Base-by-base conservation (phyloP, 1,140 invertebrate genomes). In the Vanessa atalanta region DNA sequence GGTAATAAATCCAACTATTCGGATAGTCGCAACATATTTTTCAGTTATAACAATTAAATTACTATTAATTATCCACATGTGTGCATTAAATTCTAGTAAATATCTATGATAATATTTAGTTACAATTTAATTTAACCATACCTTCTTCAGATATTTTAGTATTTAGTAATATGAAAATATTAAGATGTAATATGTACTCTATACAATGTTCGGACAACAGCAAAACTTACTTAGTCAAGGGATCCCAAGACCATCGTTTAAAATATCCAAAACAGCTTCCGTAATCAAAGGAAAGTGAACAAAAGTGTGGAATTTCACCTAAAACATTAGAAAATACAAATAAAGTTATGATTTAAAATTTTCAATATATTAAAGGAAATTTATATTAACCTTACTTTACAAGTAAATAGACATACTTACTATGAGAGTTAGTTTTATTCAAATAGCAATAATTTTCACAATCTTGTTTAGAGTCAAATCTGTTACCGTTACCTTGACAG, bases 401-500 rank as follows among this genome's bases (percentile, higher is more conserved):
- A n/a, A 55, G 20, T 20, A 20, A 16, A 23, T 47, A 50, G 37
- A 64, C 0, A 65, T 67, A 83, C 74, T 75, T 75, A 86, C 86
- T 16, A 57, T 23, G 50, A 31, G 61, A 7, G 48, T 48, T 47
- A 14, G 77, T 76, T 12, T 61, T 65, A 65, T 84, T 83, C 12
- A 88, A 94, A 87, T 60, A 95, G 87, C 98, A 99, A 72, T 95
- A 93, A 9, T 94, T 89, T 82, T 95, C 95, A 85, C 98, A 99
- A 73, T 97, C 96, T 66, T 97, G 95, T 83, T 96, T 94, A 8
- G 94, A 95, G 53, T 95, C 95, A 88, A 98, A 99, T n/a, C 96
- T 94, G 88, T 99, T 98, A 6, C 94, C 95, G 86, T 99, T 99
- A 15, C 98, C 98, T 4, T 96, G 96, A 87, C 98, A 98, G n/a